phyloP scores from a whole-genome alignment of 1,140 invertebrate species.

The Caenorhabditis briggsae region DNA sequence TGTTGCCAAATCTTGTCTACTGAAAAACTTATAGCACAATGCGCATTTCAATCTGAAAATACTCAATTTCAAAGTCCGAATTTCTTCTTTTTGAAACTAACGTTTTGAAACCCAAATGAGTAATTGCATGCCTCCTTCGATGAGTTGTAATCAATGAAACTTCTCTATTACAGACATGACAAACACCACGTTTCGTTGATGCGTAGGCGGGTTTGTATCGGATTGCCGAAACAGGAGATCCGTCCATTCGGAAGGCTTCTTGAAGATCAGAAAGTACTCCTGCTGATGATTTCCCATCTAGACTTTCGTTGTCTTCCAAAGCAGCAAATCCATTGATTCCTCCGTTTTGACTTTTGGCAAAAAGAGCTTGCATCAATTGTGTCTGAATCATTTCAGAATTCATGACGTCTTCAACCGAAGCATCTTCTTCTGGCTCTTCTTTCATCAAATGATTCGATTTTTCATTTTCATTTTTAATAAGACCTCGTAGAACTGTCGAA shows the following conservation, averaged over 20 bases:
- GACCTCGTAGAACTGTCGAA: slow-evolving; percentile 1
- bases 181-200: slow-evolving; percentile 33
- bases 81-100: neutral
- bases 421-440: slow-evolving; percentile 34
- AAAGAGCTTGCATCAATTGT: slow-evolving; percentile 24
- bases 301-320: slow-evolving; percentile 12
- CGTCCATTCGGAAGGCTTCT: slow-evolving; percentile 22
- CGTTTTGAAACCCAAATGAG: slow-evolving; percentile 57
- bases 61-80: neutral
- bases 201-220: slow-evolving; percentile 31
- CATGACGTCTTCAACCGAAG: slow-evolving; percentile 19
- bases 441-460: too few species aligned
- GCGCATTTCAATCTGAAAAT: slow-evolving; percentile 52
- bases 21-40: slow-evolving; percentile 53
- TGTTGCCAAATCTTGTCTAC: slow-evolving; percentile 47
- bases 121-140: slow-evolving; percentile 46
- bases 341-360: slow-evolving; percentile 15
- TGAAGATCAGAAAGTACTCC: slow-evolving; percentile 2
- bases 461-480: slow-evolving; percentile 21
- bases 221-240: slow-evolving; percentile 10
- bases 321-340: neutral
- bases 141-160: slow-evolving; percentile 49
- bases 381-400: slow-evolving; percentile 6
- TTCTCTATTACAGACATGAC: slow-evolving; percentile 47
- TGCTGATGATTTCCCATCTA: slow-evolving; percentile 2